Evolutionary conservation across 2,888 invertebrate species (phyloP).

Genomic region (Drosophila pseudotalamancana): DNA sequence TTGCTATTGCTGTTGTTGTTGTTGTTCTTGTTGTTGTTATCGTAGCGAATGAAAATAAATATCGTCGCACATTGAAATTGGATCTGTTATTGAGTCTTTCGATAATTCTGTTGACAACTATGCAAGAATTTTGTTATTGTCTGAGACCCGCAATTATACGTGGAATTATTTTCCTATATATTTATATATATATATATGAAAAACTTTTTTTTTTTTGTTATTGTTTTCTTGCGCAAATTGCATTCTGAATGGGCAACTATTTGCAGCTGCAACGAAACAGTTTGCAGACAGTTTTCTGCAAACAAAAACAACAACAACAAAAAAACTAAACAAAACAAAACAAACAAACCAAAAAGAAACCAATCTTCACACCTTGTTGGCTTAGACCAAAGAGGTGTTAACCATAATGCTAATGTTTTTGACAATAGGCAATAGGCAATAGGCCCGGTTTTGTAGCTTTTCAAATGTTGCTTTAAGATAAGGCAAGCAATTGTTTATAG

Average conservation of each 20-base stretch:
- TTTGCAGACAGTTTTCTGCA: constrained; percentile 26
- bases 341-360: not conserved
- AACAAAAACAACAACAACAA: not conserved
- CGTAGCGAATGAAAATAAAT: constrained; percentile 63
- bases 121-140: constrained; percentile 66
- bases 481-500: not conserved
- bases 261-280: constrained; percentile 33
- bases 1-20: not conserved
- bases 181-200: constrained; percentile 2
- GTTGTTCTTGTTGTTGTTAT: constrained; percentile 17
- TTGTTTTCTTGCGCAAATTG: constrained; percentile 11
- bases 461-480: not conserved
- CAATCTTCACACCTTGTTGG: constrained; percentile 17
- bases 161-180: constrained; percentile 41
- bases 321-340: not conserved
- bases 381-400: not conserved
- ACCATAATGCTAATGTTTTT: not conserved
- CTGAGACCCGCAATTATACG: constrained; percentile 55
- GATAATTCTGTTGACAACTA: constrained; percentile 60
- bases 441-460: not conserved
- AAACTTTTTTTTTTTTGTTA: constrained; percentile 2
- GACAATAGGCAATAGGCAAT: not conserved
- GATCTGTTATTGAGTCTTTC: constrained; percentile 72
- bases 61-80: constrained; percentile 65
- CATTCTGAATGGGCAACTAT: constrained; percentile 11